Percentiles rank a stretch among this genome's conserved stretches.
phyloP scores from a whole-genome alignment of 2,113 vertebrate genomes.

The Camelus dromedarius region DNA sequence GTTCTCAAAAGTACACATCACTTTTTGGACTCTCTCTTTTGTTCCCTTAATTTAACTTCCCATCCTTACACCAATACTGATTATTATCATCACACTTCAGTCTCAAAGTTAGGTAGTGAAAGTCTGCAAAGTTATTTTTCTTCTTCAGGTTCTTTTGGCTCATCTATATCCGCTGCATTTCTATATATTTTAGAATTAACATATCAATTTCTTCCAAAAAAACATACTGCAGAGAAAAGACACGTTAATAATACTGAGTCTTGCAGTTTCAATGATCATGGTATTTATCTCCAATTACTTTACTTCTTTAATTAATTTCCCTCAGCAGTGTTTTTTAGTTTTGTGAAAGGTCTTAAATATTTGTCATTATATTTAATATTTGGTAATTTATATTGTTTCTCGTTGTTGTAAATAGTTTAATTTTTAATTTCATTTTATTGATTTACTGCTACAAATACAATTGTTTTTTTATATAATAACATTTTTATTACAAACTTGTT shows the following conservation, averaged over 20 bases:
- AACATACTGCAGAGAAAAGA: not conserved
- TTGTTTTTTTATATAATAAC: not conserved
- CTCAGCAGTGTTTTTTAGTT: not conserved
- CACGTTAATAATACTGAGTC: not conserved
- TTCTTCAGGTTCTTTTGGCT: not conserved
- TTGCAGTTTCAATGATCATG: not conserved
- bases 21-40: not conserved
- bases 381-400: not conserved
- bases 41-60: not conserved
- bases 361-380: not conserved
- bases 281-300: not conserved
- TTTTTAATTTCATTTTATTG: not conserved
- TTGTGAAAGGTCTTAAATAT: not conserved
- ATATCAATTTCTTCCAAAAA: not conserved
- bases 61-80: not conserved
- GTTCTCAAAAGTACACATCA: not conserved
- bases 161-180: not conserved
- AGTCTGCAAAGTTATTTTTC: not conserved
- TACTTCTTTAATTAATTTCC: not conserved
- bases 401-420: not conserved
- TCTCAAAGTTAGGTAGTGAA: not conserved
- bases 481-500: not conserved
- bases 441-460: not conserved
- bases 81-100: not conserved
- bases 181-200: not conserved